Percentiles rank a stretch among this genome's conserved stretches.
phyloP scores from a whole-genome alignment of 1,140 invertebrate genomes.

The Drosophila ananassae region DNA sequence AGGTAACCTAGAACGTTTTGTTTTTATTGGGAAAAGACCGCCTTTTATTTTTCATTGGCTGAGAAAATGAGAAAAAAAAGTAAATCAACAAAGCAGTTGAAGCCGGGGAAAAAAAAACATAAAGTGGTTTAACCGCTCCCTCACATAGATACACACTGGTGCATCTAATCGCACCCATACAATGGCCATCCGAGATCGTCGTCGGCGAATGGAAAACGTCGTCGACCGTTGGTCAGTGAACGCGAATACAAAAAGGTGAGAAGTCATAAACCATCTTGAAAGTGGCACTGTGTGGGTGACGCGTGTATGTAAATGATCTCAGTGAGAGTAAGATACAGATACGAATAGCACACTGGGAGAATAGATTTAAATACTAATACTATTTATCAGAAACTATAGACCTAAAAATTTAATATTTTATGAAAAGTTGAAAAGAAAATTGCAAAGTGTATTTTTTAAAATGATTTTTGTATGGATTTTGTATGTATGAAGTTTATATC shows the following conservation, averaged over 20 bases:
- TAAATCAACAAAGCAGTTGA: constrained; percentile 36
- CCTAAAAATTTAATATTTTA: neutral
- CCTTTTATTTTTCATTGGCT: constrained; percentile 56
- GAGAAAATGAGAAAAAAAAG: constrained; percentile 49
- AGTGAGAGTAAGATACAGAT: neutral
- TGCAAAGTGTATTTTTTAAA: neutral
- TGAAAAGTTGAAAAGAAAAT: neutral
- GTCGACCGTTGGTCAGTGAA: constrained; percentile 61
- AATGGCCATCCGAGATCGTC: constrained; percentile 43
- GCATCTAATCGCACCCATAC: constrained; percentile 2
- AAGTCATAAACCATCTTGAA: constrained; percentile 59
- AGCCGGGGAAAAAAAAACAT: constrained; percentile 23
- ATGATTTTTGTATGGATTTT: too few species aligned
- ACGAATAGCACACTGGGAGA: neutral
- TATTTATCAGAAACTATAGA: neutral
- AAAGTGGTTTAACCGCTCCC: constrained; percentile 21
- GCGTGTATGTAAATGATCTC: constrained; percentile 32
- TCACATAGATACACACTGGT: constrained; percentile 7
- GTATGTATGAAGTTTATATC: too few species aligned
- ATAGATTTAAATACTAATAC: neutral
- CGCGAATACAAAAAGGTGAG: constrained; percentile 36
- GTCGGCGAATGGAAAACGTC: constrained; percentile 58
- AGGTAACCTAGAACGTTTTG: neutral
- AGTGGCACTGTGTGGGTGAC: constrained; percentile 1
- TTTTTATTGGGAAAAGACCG: constrained; percentile 4